Evolutionary conservation across 2,113 vertebrate genomes (phyloP).

Genomic region (Varanus salvator): DNA sequence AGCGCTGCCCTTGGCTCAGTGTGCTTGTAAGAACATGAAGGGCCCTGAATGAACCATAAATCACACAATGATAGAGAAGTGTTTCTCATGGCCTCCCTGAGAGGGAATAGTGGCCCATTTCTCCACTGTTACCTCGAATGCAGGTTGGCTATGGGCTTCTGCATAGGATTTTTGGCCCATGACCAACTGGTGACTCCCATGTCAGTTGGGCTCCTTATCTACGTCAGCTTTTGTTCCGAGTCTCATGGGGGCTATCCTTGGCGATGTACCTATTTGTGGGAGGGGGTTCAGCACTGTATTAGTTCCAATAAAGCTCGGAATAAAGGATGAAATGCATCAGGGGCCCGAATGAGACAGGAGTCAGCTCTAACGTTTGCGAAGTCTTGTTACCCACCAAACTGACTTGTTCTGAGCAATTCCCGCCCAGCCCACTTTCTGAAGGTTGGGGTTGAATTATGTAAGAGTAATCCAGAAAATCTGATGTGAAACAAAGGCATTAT

Average conservation of each 20-base stretch:
- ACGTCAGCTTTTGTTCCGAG: too few relatives aligned
- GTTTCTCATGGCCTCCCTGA: not conserved
- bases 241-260: too few relatives aligned
- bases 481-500: slow-evolving; percentile 35
- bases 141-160: not conserved
- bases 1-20: not conserved
- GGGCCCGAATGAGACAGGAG: too few relatives aligned
- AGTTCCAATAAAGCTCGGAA: too few relatives aligned
- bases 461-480: slow-evolving; percentile 38
- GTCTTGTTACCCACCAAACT: not conserved
- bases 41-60: not conserved
- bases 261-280: too few relatives aligned
- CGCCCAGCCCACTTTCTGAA: not conserved
- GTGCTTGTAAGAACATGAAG: not conserved
- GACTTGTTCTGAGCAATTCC: slow-evolving; percentile 22
- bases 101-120: not conserved
- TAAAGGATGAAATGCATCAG: too few relatives aligned
- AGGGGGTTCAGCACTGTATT: too few relatives aligned
- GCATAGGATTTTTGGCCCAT: not conserved
- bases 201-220: too few relatives aligned
- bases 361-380: slow-evolving; percentile 1
- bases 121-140: not conserved
- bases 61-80: not conserved
- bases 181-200: too few relatives aligned
- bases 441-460: slow-evolving; percentile 15